Evolutionary conservation across 1,140 invertebrate genomes (phyloP), one percentile per base, ranked within the genome.

Genomic region (Euwallacea similis): DNA sequence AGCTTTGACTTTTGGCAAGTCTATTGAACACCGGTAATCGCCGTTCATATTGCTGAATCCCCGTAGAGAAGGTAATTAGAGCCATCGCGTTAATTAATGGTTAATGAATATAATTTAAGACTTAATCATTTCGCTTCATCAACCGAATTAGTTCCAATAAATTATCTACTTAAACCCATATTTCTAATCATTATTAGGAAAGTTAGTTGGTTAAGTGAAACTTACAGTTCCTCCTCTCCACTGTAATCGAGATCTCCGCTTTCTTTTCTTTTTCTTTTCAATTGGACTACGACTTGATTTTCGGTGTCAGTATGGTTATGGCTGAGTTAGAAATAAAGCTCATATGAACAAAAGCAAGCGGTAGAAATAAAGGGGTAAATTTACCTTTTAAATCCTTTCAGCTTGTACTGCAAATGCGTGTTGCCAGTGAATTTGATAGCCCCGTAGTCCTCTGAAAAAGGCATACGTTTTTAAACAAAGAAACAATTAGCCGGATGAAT

Each of bases 351-450:
- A 33, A 33, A 33, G 21, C 21, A 33, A 33, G 21, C 21, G 4
- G 21, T 33, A 33, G 4, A 33, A 33, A 33, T 33, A 15, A 58
- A 10, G 21, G n/a, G n/a, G n/a, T 58, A 13, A 58, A 69, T 53
- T 77, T 79, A 82, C 80, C 78, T 78, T 78, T 73, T 80, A 59
- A 78, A 78, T 44, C 79, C 78, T 47, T 76, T 75, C 63, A 80
- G 76, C 69, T 74, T 76, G 63, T 80, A 82, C 68, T 81, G 80
- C 11, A 81, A 67, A 71, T 76, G 80, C 33, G 78, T 81, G 43
- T 69, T 67, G 65, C 81, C 81, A 59, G 64, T 77, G 66, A 82
- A 81, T 77, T 81, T 82, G 41, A 81, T 66, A 7, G 80, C 67
- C 10, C 64, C 62, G 15, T 63, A 73, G 47, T 80, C 76, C 16